Conservation (phyloP, 2,113 vertebrate species). For the Boulengeromyrus knoepffleri region DNA sequence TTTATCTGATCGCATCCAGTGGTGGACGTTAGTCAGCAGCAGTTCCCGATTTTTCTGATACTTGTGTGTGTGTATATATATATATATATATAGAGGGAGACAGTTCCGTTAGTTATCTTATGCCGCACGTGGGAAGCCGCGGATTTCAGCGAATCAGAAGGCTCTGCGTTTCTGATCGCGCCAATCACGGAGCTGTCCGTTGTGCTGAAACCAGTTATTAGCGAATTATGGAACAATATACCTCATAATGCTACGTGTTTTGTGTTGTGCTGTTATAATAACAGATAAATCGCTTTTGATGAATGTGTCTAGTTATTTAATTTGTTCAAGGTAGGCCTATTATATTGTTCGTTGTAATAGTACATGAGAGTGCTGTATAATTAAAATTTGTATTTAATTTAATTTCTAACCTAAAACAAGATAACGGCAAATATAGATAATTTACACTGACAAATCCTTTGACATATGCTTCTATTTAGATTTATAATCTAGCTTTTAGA, state of each 20-base stretch:
- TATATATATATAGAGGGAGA: not conserved
- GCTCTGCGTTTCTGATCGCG: constrained; percentile 8
- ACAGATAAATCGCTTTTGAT: not conserved
- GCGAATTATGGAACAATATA: constrained; percentile 42
- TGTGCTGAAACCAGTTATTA: constrained; percentile 40
- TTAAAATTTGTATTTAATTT: not conserved
- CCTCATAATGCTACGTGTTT: not conserved
- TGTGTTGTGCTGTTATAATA: not conserved
- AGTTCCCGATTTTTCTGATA: not conserved
- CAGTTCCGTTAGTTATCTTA: not conserved
- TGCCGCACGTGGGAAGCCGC: not conserved
- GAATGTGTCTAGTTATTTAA: not conserved
- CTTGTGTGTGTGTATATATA: not conserved
- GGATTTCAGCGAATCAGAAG: constrained; percentile 38
- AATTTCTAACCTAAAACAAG: not conserved
- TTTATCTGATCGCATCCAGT: not conserved
- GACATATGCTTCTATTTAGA: not conserved
- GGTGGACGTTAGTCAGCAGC: not conserved
- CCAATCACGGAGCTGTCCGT: constrained; percentile 28
- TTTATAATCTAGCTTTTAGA: not conserved
- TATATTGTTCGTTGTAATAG: not conserved
- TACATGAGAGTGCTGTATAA: not conserved
- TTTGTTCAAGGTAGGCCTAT: not conserved
- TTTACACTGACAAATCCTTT: not conserved
- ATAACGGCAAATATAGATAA: not conserved